A percentile compares a stretch with the other conserved stretches of the same genome.
Evolutionary conservation across 2,888 invertebrate species (phyloP).

Genomic region (Caenorhabditis auriculariae): DNA sequence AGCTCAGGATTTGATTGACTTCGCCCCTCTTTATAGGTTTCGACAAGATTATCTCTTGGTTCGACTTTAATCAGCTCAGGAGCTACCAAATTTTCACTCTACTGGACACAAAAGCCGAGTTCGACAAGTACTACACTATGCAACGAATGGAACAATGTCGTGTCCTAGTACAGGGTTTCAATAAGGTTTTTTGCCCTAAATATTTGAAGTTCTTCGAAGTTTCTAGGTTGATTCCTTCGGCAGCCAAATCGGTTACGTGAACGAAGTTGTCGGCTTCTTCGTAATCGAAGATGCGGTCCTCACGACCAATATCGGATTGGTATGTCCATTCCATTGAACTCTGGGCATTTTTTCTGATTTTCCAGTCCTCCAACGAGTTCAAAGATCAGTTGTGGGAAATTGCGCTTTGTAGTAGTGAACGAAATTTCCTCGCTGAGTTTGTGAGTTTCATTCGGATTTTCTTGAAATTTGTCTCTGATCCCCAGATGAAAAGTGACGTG

Average conservation of each 20-base stretch:
- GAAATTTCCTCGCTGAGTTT: conserved; percentile 53
- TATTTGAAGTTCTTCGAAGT: too few species aligned
- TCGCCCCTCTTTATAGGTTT: conserved; percentile 94
- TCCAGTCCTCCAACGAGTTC: conserved; percentile 83
- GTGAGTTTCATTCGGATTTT: conserved; percentile 64
- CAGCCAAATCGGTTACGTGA: conserved; percentile 44
- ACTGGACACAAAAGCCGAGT: conserved; percentile 81
- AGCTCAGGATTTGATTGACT: conserved; percentile 94
- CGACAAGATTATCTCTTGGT: too few species aligned
- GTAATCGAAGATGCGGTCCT: conserved; percentile 95
- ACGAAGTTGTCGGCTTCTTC: conserved; percentile 74
- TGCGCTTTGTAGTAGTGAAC: conserved; percentile 68
- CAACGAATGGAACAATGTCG: conserved; percentile 92
- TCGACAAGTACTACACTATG: conserved; percentile 78
- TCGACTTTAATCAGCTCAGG: too few species aligned
- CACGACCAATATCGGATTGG: conserved; percentile 71
- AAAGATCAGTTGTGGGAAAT: conserved; percentile 91
- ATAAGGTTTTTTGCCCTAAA: conserved; percentile 79
- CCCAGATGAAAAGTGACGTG: too few species aligned
- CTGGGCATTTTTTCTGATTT: not conserved
- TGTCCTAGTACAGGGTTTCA: conserved; percentile 84
- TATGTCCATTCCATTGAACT: not conserved
- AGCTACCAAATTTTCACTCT: conserved; percentile 75
- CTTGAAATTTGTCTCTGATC: too few species aligned
- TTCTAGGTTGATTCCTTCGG: conserved; percentile 16